Conservation (phyloP, 2,888 invertebrate species). For the Amphipoea oculea region DNA sequence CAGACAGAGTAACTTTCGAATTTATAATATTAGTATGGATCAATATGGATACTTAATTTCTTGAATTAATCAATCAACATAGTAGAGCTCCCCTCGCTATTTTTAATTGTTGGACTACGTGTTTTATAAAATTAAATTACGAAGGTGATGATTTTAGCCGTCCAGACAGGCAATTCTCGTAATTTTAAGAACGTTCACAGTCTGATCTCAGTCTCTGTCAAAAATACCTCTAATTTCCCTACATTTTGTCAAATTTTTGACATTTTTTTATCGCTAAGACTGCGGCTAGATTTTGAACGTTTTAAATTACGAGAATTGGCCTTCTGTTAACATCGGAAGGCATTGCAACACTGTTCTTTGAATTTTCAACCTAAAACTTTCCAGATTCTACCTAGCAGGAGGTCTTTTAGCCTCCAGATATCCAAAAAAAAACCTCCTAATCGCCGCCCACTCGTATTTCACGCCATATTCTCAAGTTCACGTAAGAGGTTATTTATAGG, state of each 20-base stretch:
- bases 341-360: background rate
- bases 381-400: background rate
- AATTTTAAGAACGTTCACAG: too few species aligned
- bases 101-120: background rate
- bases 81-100: background rate
- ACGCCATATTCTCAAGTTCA: conserved; percentile 80
- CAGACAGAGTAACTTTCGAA: too few species aligned
- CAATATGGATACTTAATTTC: background rate
- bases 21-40: too few species aligned
- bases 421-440: conserved; percentile 50
- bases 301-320: too few species aligned
- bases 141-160: background rate
- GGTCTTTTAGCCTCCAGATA: conserved; percentile 21
- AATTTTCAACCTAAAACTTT: background rate
- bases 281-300: too few species aligned
- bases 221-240: too few species aligned
- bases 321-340: background rate
- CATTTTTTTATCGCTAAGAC: too few species aligned
- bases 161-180: too few species aligned
- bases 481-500: conserved; percentile 90
- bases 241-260: too few species aligned
- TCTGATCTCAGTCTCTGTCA: too few species aligned
- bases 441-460: conserved; percentile 72
- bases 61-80: background rate
- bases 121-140: background rate